phyloP scores from a whole-genome alignment of 2,797 vertebrate genomes.

The Echiichthys vipera region DNA sequence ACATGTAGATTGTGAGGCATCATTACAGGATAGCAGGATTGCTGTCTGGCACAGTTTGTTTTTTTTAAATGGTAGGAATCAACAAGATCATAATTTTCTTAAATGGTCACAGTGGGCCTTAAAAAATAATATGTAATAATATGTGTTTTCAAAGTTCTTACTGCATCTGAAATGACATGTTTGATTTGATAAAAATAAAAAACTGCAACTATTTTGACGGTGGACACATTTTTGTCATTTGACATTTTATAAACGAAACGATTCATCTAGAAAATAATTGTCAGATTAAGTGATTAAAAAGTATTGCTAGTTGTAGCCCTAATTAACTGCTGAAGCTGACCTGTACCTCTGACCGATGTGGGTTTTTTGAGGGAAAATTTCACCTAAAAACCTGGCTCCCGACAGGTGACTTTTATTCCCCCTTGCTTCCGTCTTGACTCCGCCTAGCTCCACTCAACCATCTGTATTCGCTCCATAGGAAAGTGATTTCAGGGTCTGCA shows the following conservation, averaged over 20 bases:
- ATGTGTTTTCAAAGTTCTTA: not conserved
- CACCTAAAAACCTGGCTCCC: too few relatives aligned
- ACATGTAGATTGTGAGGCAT: not conserved
- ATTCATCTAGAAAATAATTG: not conserved
- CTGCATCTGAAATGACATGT: conserved; percentile 1
- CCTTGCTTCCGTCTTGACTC: too few relatives aligned
- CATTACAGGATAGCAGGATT: not conserved
- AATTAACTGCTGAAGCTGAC: not conserved
- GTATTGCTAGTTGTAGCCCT: not conserved
- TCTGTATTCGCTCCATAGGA: too few relatives aligned
- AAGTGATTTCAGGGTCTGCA: too few relatives aligned
- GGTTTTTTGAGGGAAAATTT: too few relatives aligned
- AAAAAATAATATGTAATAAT: not conserved
- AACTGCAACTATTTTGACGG: not conserved
- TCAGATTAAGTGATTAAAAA: not conserved
- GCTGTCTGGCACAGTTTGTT: not conserved
- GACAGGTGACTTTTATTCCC: too few relatives aligned
- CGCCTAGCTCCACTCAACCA: too few relatives aligned
- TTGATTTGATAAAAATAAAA: too few relatives aligned
- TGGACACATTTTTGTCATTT: not conserved
- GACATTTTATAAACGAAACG: not conserved
- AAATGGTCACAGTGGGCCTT: not conserved
- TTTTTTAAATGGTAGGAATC: not conserved
- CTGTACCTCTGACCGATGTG: not conserved
- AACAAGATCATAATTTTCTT: not conserved